Conservation (phyloP, 2,797 vertebrate genomes). For the Todus mexicanus region DNA sequence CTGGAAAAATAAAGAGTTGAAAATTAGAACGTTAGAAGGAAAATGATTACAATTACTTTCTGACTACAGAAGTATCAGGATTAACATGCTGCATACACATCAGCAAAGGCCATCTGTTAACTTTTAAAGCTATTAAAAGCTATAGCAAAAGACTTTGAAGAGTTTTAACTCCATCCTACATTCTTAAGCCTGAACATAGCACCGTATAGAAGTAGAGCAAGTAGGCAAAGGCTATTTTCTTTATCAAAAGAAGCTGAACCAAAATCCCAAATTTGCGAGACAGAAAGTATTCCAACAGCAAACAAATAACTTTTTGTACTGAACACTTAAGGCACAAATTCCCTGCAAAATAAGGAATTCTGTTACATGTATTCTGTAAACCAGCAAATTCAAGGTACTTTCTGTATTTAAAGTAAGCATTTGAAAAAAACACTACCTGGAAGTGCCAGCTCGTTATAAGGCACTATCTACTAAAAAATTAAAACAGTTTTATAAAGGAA, state of each 20-base stretch:
- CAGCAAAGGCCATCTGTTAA: background rate
- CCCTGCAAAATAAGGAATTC: background rate
- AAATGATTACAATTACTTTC: background rate
- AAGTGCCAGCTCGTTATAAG: background rate
- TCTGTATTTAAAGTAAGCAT: background rate
- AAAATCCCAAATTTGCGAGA: background rate
- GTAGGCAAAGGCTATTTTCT: background rate
- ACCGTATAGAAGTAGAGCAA: background rate
- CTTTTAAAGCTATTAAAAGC: background rate
- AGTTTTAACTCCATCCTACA: background rate
- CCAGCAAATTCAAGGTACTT: background rate
- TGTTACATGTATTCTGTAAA: background rate
- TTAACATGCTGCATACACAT: background rate
- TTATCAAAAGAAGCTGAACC: background rate
- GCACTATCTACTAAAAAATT: background rate
- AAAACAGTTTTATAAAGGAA: background rate
- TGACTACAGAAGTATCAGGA: background rate
- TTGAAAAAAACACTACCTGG: background rate
- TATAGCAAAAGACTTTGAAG: background rate
- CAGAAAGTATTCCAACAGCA: background rate
- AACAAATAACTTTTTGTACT: background rate
- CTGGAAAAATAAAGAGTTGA: background rate
- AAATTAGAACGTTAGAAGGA: background rate
- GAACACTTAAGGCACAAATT: background rate
- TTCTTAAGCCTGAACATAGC: background rate